Percentiles rank a stretch among this genome's conserved stretches.
Evolutionary conservation across 2,888 invertebrate species (phyloP).

Genomic region (Lottia gigantea): DNA sequence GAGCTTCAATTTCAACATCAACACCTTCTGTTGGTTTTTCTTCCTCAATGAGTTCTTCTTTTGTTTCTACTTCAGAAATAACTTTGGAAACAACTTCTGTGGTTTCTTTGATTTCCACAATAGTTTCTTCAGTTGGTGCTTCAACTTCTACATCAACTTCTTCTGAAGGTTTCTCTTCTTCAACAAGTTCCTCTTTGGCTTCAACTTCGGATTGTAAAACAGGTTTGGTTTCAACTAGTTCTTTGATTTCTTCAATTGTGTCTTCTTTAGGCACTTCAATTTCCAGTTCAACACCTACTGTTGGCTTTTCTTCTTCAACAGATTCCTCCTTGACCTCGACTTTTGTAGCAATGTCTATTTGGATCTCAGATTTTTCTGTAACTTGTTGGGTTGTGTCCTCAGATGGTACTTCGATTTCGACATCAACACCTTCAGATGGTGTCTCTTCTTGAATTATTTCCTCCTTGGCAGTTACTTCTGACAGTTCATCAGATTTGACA

Average conservation of each 20-base stretch:
- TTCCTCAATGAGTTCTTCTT: slow-evolving; percentile 16
- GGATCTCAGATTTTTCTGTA: slow-evolving; percentile 26
- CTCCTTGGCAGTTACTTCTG: slow-evolving; percentile 27
- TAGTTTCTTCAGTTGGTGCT: slow-evolving; percentile 19
- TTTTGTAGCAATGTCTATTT: slow-evolving; percentile 25
- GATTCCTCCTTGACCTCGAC: slow-evolving; percentile 31
- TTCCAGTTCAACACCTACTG: slow-evolving; percentile 22
- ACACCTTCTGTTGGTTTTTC: slow-evolving; percentile 14
- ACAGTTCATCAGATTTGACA: slow-evolving; percentile 27
- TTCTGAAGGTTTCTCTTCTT: slow-evolving; percentile 18
- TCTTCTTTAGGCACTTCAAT: slow-evolving; percentile 20
- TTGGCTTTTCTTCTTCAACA: slow-evolving; percentile 31
- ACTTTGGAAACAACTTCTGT: slow-evolving; percentile 1
- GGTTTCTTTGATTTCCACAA: slow-evolving; percentile 22
- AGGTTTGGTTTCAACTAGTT: neutral
- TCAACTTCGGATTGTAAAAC: slow-evolving; percentile 23
- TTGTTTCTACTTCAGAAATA: slow-evolving; percentile 14
- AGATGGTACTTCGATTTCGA: slow-evolving; percentile 28
- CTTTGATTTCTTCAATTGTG: slow-evolving; percentile 27
- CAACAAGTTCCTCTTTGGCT: slow-evolving; percentile 26
- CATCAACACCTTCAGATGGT: slow-evolving; percentile 20
- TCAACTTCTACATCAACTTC: slow-evolving; percentile 23
- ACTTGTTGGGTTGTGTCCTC: slow-evolving; percentile 29
- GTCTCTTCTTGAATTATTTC: slow-evolving; percentile 24
- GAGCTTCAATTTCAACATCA: slow-evolving; percentile 24